phyloP scores from a whole-genome alignment of 2,113 vertebrate genomes.

The Muscicapa adusta region DNA sequence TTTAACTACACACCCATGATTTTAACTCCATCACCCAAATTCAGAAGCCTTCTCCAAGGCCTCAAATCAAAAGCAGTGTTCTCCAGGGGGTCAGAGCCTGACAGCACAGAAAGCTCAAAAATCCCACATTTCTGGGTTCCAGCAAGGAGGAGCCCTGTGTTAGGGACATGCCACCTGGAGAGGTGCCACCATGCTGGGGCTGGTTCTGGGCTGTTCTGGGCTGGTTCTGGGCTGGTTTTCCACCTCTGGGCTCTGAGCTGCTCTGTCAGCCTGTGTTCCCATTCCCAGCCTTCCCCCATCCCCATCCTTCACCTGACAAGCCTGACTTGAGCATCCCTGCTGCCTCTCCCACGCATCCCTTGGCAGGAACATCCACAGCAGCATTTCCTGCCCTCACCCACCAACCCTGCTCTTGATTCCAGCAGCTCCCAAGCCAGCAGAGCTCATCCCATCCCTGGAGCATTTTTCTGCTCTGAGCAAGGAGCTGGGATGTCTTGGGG shows the following conservation, averaged over 20 bases:
- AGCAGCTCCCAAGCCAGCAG: accelerated
- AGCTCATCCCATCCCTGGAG: neutral
- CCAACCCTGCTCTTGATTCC: neutral
- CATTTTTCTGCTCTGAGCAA: neutral
- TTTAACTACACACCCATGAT: no score
- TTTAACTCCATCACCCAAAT: no score
- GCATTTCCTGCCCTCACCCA: neutral
- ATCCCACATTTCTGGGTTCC: no score
- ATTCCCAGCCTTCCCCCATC: neutral
- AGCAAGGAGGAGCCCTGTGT: neutral
- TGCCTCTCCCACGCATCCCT: neutral
- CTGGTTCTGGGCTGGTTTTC: no score
- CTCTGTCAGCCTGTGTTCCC: accelerated
- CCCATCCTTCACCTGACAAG: neutral
- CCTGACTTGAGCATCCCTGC: neutral
- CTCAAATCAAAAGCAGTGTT: no score
- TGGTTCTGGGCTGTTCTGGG: neutral
- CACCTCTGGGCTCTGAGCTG: neutral
- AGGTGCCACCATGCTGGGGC: neutral
- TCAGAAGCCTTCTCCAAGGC: no score
- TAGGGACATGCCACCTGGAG: neutral
- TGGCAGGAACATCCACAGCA: neutral
- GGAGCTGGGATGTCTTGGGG: neutral
- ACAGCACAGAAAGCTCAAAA: no score
- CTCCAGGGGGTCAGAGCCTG: no score